Evolutionary conservation across 2,888 invertebrate genomes (phyloP), one percentile per base, ranked within the genome.

Genomic region (Melinaea marsaeus): DNA sequence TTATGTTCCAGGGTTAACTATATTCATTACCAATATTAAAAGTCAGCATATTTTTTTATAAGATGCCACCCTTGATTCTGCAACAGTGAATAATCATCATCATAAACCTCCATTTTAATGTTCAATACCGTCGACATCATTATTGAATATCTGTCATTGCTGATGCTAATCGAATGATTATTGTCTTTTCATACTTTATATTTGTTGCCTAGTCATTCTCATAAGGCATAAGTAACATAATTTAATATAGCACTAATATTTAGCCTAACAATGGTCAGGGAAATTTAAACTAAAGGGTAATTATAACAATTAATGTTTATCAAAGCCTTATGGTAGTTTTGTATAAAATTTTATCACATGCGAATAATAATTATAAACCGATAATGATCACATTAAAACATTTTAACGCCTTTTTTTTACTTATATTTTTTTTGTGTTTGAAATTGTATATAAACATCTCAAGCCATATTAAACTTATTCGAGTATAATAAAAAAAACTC

Each of bases 1-100:
- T 79, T 80, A 80, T 80, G 75, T 77, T 78, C 77, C 68, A 64
- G 66, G 71, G 71, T 78, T 81, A 82, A 83, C 81, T 83, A 79
- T 79, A 79, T 79, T 74, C 74, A 73, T 72, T 71, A 75, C 34
- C 34, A n/a, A 33, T 32, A 42, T 63, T 57, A 57, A 37, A 48
- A 55, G n/a, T 48, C 13, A 56, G 9, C 13, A 13, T 48, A 22
- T 22, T 1, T 34, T 57, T 51, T 42, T 45, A 57, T 60, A 46
- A 46, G 13, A 55, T 37, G 57, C n/a, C 35, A 57, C 9, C 37
- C 54, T 60, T 58, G 57, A 57, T 46, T 55, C 55, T n/a, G 46
- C 11, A n/a, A 13, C 11, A 46, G n/a, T 46, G 46, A 46, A 13
- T n/a, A 46, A n/a, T 46, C n/a, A n/a, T n/a, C n/a, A n/a, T n/a